A percentile compares a stretch with the other conserved stretches of the same genome.
Conservation (phyloP, 2,888 invertebrate genomes). For the Anthoptus insignis region DNA sequence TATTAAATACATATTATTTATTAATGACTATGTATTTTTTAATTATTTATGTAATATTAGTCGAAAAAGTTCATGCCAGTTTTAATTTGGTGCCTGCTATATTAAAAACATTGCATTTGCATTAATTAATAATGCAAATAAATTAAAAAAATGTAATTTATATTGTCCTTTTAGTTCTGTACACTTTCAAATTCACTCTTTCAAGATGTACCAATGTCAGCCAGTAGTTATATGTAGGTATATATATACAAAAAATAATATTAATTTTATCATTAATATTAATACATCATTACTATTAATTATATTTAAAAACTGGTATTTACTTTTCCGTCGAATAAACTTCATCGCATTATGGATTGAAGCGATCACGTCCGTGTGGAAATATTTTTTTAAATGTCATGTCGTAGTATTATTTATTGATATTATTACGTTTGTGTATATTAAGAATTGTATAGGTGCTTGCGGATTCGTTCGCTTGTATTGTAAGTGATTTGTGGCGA, state of each 20-base stretch:
- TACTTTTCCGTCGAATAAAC: background rate
- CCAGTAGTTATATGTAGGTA: no score
- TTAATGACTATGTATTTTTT: background rate
- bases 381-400: constrained; percentile 11
- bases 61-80: constrained; percentile 1
- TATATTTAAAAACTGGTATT: background rate
- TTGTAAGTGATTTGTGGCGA: constrained; percentile 17
- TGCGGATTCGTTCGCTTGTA: constrained; percentile 29
- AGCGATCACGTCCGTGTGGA: constrained; percentile 14
- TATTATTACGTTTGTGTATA: constrained; percentile 22
- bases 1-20: background rate
- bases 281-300: background rate
- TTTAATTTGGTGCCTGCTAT: no score
- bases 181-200: no score
- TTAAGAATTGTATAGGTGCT: constrained; percentile 29
- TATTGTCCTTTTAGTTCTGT: no score
- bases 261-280: background rate
- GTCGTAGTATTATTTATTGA: constrained; percentile 17
- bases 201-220: no score
- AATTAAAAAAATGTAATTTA: no score
- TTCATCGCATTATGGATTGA: constrained; percentile 11
- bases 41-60: background rate
- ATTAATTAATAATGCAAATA: no score
- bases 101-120: no score
- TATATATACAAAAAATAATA: background rate